Conservation (phyloP, 1,140 invertebrate species). For the Aplysia californica region DNA sequence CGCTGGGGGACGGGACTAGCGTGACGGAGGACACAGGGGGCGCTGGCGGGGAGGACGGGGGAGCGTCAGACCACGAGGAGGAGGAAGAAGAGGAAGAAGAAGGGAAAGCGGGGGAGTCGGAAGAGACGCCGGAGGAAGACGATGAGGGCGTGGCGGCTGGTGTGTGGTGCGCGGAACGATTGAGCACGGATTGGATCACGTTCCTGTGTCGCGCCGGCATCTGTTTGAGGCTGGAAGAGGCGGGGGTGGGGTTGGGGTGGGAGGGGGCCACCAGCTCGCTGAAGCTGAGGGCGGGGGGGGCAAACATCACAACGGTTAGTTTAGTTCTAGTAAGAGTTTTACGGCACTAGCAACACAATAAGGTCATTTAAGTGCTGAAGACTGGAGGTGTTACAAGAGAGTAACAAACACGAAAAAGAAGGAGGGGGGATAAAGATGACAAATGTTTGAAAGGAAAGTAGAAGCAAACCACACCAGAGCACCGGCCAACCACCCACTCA, state of each 20-base stretch:
- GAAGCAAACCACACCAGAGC: too few species aligned
- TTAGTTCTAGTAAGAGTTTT: too few species aligned
- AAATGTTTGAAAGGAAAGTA: too few species aligned
- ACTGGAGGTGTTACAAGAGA: too few species aligned
- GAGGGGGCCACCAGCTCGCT: slow-evolving; percentile 22
- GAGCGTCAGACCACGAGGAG: neutral
- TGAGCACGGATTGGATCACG: slow-evolving; percentile 15
- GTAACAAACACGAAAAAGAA: too few species aligned
- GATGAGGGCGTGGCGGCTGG: slow-evolving; percentile 7
- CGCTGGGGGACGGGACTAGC: slow-evolving; percentile 11
- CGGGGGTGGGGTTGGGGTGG: neutral
- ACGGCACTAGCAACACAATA: too few species aligned
- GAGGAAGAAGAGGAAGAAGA: neutral
- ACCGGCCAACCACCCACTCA: too few species aligned
- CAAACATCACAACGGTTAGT: too few species aligned
- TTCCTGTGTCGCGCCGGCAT: slow-evolving; percentile 15
- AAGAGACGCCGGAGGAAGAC: slow-evolving; percentile 12
- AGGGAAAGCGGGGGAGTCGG: neutral
- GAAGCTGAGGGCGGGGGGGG: slow-evolving; percentile 26
- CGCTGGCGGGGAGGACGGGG: neutral
- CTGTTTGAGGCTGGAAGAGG: neutral
- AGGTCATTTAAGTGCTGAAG: too few species aligned
- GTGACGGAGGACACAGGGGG: neutral
- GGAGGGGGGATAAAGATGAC: too few species aligned
- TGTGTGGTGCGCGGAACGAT: neutral